These are phyloP conservation scores for Dicentrarchus labrax DNA, from an alignment of 2,113 vertebrate genomes.

Conservation along the genomic window DNA sequence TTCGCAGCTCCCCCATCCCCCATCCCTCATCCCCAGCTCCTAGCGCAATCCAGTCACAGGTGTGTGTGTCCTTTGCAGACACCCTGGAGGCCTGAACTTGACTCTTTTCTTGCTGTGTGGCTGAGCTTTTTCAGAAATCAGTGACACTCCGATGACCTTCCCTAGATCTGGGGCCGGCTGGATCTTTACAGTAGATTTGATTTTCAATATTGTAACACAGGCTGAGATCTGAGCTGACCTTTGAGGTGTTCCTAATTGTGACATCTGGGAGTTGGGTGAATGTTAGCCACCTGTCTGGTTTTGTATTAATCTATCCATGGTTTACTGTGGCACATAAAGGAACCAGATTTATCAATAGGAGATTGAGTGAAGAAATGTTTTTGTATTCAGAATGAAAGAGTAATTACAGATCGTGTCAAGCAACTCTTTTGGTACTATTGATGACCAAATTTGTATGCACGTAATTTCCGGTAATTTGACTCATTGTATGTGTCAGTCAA, in stretches of 20 bases:
- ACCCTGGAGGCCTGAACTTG: constrained; percentile 56
- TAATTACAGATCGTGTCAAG: constrained; percentile 37
- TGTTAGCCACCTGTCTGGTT: constrained; percentile 20
- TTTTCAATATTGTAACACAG: constrained; percentile 75
- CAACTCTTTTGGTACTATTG: constrained; percentile 28
- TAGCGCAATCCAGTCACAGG: constrained; percentile 59
- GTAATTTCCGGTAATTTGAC: neutral
- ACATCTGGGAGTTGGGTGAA: constrained; percentile 69
- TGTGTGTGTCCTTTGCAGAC: constrained; percentile 72
- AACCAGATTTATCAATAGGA: constrained; percentile 66
- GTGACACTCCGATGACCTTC: constrained; percentile 58
- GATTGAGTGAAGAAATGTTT: constrained; percentile 55
- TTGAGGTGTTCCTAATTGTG: constrained; percentile 76
- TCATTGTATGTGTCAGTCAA: constrained; percentile 6
- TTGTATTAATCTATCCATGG: constrained; percentile 43
- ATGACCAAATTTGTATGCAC: constrained; percentile 20
- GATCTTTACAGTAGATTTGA: constrained; percentile 78
- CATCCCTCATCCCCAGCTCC: neutral
- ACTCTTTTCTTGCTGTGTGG: constrained; percentile 16
- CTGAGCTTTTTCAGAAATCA: constrained; percentile 42
- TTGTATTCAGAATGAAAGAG: constrained; percentile 55
- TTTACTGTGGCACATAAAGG: constrained; percentile 53
- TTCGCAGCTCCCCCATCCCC: neutral
- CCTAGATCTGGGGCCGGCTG: constrained; percentile 36
- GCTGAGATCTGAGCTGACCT: constrained; percentile 69